Evolutionary conservation across 2,113 vertebrate genomes (phyloP).

Genomic region (Burhinus oedicnemus): DNA sequence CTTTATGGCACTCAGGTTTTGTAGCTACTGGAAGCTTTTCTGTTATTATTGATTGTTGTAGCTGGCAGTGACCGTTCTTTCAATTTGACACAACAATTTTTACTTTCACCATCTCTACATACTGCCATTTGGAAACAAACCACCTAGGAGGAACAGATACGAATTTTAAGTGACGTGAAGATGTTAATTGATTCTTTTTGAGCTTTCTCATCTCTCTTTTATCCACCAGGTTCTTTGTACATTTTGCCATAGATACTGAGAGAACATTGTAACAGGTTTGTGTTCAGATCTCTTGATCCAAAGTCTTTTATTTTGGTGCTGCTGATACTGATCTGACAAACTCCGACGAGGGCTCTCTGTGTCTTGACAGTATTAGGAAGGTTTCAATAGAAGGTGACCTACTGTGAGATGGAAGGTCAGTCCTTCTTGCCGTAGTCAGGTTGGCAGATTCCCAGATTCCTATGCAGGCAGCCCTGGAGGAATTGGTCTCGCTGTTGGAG

Average conservation of each 20-base stretch:
- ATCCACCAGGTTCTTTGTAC: background rate
- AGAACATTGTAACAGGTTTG: background rate
- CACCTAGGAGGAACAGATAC: background rate
- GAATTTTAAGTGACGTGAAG: background rate
- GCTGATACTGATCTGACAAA: background rate
- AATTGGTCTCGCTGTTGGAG: background rate
- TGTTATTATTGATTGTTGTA: background rate
- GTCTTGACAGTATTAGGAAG: background rate
- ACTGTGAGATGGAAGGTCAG: background rate
- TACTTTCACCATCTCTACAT: background rate
- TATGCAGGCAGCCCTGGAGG: background rate
- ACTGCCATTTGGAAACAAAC: background rate
- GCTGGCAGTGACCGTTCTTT: fast-evolving
- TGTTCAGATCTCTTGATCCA: background rate
- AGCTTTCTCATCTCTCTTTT: background rate
- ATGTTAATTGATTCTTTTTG: background rate
- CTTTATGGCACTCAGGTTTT: background rate
- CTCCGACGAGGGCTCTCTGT: background rate
- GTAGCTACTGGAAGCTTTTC: background rate
- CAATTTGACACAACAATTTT: background rate
- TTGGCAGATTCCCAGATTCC: background rate
- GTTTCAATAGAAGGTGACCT: background rate
- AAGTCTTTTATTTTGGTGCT: background rate
- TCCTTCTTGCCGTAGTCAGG: background rate
- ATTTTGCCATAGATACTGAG: background rate